Percentiles rank a stretch among this genome's conserved stretches.
Evolutionary conservation across 2,797 vertebrate species (phyloP).

Genomic region (Morelia viridis): DNA sequence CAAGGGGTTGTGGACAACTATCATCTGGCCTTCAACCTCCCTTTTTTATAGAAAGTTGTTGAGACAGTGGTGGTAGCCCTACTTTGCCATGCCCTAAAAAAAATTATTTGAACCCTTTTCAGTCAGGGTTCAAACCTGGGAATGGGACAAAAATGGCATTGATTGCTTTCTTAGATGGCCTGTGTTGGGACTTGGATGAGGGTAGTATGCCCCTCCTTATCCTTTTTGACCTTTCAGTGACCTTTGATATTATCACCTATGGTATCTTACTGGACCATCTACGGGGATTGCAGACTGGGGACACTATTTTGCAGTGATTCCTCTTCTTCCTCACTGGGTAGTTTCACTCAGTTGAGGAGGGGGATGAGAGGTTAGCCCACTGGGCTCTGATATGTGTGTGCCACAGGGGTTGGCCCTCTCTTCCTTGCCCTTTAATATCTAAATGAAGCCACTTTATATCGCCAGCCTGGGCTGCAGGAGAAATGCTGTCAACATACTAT

Average conservation of each 20-base stretch:
- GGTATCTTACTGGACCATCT: background rate
- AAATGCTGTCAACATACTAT: background rate
- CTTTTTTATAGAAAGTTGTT: background rate
- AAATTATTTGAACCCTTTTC: background rate
- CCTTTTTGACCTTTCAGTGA: background rate
- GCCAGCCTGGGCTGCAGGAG: background rate
- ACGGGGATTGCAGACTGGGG: background rate
- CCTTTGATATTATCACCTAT: background rate
- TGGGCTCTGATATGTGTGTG: background rate
- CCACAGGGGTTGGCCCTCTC: background rate
- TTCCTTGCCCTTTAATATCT: background rate
- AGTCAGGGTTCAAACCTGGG: background rate
- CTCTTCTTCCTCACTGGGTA: background rate
- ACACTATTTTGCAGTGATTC: background rate
- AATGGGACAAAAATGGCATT: background rate
- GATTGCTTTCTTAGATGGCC: background rate
- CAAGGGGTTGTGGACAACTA: too few relatives aligned
- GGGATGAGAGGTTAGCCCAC: background rate
- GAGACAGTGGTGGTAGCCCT: background rate
- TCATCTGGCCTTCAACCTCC: too few relatives aligned
- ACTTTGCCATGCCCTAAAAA: background rate
- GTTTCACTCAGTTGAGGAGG: background rate
- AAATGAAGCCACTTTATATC: background rate
- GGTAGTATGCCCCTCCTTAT: background rate
- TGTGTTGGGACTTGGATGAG: background rate